Conservation (phyloP, 1,140 invertebrate species). For the Mactra quadrangularis region DNA sequence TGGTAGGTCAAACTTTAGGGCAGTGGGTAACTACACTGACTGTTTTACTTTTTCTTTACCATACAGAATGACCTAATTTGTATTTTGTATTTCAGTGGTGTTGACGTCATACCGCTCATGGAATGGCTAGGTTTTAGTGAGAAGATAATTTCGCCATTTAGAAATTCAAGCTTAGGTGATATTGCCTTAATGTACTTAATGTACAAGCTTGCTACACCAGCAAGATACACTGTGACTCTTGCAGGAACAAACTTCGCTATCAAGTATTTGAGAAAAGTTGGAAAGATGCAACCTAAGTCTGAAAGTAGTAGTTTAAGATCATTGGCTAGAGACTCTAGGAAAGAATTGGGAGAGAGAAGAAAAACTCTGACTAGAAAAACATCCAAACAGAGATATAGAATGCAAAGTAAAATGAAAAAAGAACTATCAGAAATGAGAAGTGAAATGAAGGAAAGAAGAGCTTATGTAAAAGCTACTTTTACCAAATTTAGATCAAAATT, state of each 20-base stretch:
- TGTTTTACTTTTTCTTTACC: too few relatives aligned
- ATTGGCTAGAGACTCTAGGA: slow-evolving; percentile 84
- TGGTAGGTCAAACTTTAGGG: too few relatives aligned
- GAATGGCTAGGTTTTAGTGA: slow-evolving; percentile 91
- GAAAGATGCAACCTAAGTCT: slow-evolving; percentile 89
- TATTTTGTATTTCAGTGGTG: slow-evolving; percentile 88
- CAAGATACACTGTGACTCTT: slow-evolving; percentile 95
- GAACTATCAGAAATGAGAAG: neutral
- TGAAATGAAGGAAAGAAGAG: neutral
- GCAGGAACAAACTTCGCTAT: slow-evolving; percentile 90
- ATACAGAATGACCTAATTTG: neutral
- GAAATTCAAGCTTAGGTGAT: slow-evolving; percentile 90
- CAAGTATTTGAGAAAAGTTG: slow-evolving; percentile 87
- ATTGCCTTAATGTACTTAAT: slow-evolving; percentile 93
- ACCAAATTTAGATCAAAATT: slow-evolving; percentile 17
- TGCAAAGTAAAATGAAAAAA: neutral
- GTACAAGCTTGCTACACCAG: slow-evolving; percentile 95
- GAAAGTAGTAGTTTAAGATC: slow-evolving; percentile 83
- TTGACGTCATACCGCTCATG: slow-evolving; percentile 92
- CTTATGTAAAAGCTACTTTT: slow-evolving; percentile 3
- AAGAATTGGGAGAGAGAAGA: slow-evolving; percentile 86
- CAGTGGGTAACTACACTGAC: too few relatives aligned
- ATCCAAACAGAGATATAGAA: neutral
- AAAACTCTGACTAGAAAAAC: slow-evolving; percentile 76
- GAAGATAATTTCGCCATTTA: slow-evolving; percentile 89